Base-by-base conservation (phyloP, 2,888 invertebrate genomes). In the Leucoma salicis region DNA sequence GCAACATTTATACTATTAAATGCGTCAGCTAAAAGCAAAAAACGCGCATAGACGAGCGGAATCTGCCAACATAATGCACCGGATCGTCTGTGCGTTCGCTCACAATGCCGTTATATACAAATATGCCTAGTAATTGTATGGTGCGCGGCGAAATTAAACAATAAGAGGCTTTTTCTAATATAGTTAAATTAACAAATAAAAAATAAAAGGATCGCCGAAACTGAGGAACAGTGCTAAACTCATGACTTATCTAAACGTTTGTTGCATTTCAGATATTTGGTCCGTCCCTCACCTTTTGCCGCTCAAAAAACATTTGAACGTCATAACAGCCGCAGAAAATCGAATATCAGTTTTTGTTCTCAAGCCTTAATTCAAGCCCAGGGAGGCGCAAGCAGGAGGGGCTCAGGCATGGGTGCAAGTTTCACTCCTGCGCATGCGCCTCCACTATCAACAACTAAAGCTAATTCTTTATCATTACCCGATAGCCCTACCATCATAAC, bases 241-340 rank as follows among this genome's bases (percentile, higher is more conserved):
- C n/a, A n/a, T n/a, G n/a, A n/a, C n/a, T n/a, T n/a, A n/a, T 28
- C 11, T 11, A 14, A 11, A 8, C n/a, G 4, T 18, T 0, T 14
- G 11, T 14, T 35, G 21, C 14, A n/a, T 16, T 85, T 25, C 90
- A 97, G 96, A 78, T 97, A 97, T 69, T 88, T 98, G 72, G 96
- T 98, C 27, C 93, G 97, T 8, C 98, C 98, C 0, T 97, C 97
- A 72, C 98, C 98, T 8, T 97, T 98, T 79, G 97, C 97, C 24
- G 97, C 97, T 14, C 97, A 97, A 83, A 97, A 97, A 86, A 97
- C 97, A 0, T 97, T 97, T 82, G 97, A 97, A 74, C 91, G 97
- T 1, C 97, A 97, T 85, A 97, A 97, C 80, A 96, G 96, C 49
- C 91, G 97, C 7, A 91, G 97, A 38, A 96, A 96, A 84, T 96